Evolutionary conservation across 2,797 vertebrate genomes (phyloP).

Genomic region (Thripadectes ignobilis): DNA sequence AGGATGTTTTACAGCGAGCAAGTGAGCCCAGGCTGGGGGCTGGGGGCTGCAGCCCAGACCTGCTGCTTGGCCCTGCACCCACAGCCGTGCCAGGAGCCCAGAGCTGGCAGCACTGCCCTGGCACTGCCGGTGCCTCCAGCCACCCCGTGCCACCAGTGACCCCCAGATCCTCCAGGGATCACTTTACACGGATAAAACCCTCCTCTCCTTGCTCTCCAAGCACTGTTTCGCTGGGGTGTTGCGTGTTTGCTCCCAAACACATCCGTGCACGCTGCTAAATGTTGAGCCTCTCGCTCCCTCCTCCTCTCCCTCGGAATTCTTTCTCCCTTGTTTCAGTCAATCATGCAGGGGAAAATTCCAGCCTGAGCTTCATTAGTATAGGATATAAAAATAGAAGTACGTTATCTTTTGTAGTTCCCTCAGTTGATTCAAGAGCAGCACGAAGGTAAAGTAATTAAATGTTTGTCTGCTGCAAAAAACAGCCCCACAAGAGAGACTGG

Average conservation of each 20-base stretch:
- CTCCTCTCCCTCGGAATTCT: background rate
- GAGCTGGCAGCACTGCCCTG: background rate
- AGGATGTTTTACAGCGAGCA: background rate
- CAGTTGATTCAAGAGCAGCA: conserved; percentile 10
- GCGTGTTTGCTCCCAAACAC: background rate
- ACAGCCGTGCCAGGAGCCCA: background rate
- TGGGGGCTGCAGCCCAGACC: background rate
- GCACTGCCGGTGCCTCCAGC: background rate
- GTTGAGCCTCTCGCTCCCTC: background rate
- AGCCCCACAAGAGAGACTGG: background rate
- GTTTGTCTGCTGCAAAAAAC: conserved; percentile 14
- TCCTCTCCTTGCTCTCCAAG: background rate
- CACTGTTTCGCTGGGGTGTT: rapidly evolving
- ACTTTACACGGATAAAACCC: background rate
- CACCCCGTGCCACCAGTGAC: background rate
- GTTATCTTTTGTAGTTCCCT: conserved; percentile 49
- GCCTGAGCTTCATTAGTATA: conserved; percentile 41
- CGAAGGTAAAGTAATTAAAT: conserved; percentile 55
- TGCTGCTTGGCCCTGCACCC: background rate
- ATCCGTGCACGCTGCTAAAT: rapidly evolving
- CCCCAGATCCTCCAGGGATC: background rate
- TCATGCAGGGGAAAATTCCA: background rate
- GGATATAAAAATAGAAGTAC: conserved; percentile 63
- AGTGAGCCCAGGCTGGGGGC: background rate
- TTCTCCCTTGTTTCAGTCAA: background rate